These are phyloP conservation scores for Deilephila elpenor DNA, from an alignment of 2,888 invertebrate genomes.

Conservation along the genomic window DNA sequence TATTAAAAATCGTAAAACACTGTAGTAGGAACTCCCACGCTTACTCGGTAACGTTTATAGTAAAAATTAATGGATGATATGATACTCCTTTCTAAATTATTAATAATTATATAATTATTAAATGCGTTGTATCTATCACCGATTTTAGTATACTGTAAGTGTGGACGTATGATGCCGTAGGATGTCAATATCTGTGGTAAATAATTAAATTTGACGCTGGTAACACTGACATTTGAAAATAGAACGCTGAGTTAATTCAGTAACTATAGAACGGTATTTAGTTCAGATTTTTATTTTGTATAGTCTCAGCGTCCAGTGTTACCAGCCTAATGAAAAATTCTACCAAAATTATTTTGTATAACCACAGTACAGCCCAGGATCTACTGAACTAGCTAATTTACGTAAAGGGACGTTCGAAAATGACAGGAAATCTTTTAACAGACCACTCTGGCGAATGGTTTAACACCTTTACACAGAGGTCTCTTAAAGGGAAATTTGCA, in stretches of 20 bases:
- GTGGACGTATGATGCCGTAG: slow-evolving; percentile 19
- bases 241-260: background rate
- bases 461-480: background rate
- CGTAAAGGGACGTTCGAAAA: background rate
- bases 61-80: slow-evolving; percentile 39
- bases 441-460: background rate
- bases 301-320: background rate
- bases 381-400: slow-evolving; percentile 5
- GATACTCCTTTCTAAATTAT: slow-evolving; percentile 37
- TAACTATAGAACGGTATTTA: no score
- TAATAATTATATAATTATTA: slow-evolving; percentile 40
- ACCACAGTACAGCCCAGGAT: background rate
- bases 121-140: slow-evolving; percentile 44
- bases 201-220: background rate
- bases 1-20: slow-evolving; percentile 47
- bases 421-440: background rate
- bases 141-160: slow-evolving; percentile 17
- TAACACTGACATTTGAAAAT: background rate
- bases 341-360: background rate
- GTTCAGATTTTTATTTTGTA: background rate
- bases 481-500: background rate
- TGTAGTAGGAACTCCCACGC: slow-evolving; percentile 57
- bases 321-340: slow-evolving; percentile 11
- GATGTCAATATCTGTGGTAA: background rate
- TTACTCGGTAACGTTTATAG: slow-evolving; percentile 39